Conservation (phyloP, 2,888 invertebrate genomes). For the Blastobasis adustella region DNA sequence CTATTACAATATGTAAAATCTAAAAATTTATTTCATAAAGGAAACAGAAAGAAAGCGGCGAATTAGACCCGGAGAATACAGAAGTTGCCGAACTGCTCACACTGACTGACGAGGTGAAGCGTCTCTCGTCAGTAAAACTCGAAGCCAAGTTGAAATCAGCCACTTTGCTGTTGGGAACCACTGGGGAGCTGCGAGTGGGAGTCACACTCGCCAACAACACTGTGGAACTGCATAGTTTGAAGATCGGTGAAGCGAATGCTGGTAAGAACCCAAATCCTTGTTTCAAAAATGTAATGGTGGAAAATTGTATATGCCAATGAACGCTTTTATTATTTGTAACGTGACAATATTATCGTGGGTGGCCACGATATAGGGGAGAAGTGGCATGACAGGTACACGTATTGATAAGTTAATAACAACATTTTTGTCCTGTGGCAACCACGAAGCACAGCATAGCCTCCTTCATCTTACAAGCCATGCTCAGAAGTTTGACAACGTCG, state of each 20-base stretch:
- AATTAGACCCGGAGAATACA: conserved; percentile 36
- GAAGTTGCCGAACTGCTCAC: conserved; percentile 61
- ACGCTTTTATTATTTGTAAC: too few relatives aligned
- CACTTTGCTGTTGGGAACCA: conserved; percentile 80
- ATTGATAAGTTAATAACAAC: too few relatives aligned
- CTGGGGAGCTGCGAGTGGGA: conserved; percentile 80
- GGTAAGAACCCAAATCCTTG: conserved; percentile 10
- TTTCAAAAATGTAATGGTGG: too few relatives aligned
- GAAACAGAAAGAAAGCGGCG: conserved; percentile 51
- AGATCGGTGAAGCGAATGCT: conserved; percentile 70
- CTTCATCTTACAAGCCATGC: too few relatives aligned
- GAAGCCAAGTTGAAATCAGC: conserved; percentile 82
- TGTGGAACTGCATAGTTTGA: conserved; percentile 80
- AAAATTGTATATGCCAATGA: too few relatives aligned
- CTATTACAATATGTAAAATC: neutral
- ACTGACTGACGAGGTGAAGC: conserved; percentile 82
- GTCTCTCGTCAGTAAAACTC: conserved; percentile 79
- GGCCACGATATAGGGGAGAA: too few relatives aligned
- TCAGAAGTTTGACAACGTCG: too few relatives aligned
- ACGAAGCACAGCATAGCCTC: too few relatives aligned
- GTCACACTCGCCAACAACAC: conserved; percentile 83
- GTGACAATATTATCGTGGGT: too few relatives aligned
- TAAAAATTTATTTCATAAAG: conserved; percentile 22
- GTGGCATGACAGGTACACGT: too few relatives aligned
- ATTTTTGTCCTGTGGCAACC: too few relatives aligned